These are phyloP conservation scores for Rhagium mordax DNA, from an alignment of 2,888 invertebrate species.

Conservation along the genomic window DNA sequence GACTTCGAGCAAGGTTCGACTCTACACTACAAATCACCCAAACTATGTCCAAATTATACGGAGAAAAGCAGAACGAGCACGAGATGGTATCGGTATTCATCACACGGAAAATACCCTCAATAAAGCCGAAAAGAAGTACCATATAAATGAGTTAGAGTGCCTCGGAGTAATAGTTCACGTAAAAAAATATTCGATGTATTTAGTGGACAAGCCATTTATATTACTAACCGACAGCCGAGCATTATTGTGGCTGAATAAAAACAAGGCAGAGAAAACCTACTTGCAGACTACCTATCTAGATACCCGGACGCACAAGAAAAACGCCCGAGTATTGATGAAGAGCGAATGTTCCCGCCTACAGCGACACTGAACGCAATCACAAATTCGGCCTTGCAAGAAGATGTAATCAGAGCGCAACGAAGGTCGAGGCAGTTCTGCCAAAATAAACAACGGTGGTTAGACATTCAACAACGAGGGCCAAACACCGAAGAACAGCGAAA, in stretches of 20 bases:
- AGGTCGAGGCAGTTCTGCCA: too few species aligned
- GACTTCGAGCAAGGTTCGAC: too few species aligned
- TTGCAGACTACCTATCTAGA: background rate
- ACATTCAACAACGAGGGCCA: too few species aligned
- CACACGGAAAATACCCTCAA: constrained; percentile 11
- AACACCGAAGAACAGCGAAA: too few species aligned
- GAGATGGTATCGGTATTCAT: too few species aligned
- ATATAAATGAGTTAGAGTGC: constrained; percentile 52
- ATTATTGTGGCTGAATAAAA: constrained; percentile 43
- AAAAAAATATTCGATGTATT: constrained; percentile 47
- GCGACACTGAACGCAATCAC: background rate
- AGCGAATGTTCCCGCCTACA: background rate
- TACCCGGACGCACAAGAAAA: too few species aligned
- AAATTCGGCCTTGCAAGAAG: background rate
- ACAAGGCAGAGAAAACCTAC: background rate
- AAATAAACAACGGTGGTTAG: too few species aligned
- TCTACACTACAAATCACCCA: too few species aligned
- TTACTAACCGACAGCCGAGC: constrained; percentile 48
- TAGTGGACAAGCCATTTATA: constrained; percentile 48
- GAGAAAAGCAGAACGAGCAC: too few species aligned
- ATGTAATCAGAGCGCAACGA: too few species aligned
- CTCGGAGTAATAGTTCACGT: constrained; percentile 51
- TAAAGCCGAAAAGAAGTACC: constrained; percentile 37
- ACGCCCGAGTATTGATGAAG: background rate
- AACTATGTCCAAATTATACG: too few species aligned